Conservation (phyloP, 2,888 invertebrate species). For the Phengaris arion region DNA sequence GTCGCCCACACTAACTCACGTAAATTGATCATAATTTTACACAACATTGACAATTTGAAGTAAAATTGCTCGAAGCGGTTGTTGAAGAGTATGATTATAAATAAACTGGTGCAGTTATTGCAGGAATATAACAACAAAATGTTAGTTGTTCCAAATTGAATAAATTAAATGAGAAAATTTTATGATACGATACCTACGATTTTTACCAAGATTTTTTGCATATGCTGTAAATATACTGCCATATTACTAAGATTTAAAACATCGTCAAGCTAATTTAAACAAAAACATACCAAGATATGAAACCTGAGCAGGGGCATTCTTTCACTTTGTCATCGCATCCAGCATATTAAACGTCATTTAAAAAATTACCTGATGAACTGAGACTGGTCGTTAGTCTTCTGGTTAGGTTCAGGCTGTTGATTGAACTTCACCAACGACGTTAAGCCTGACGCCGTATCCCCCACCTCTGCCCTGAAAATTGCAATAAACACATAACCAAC, state of each 20-base stretch:
- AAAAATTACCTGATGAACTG: constrained; percentile 49
- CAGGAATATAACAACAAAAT: neutral
- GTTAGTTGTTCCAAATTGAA: too few species aligned
- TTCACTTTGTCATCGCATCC: too few species aligned
- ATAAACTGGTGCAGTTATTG: neutral
- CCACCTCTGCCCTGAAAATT: constrained; percentile 60
- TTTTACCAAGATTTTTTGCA: neutral
- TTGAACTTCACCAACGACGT: constrained; percentile 48
- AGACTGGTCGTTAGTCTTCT: constrained; percentile 46
- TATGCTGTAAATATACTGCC: neutral
- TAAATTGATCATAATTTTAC: neutral
- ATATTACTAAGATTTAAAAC: neutral
- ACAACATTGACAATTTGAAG: neutral
- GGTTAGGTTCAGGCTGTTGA: constrained; percentile 43
- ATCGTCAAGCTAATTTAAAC: too few species aligned
- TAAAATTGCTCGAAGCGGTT: neutral
- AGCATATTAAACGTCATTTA: too few species aligned
- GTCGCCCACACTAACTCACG: neutral
- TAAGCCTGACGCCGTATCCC: constrained; percentile 51
- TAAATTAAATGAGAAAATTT: too few species aligned
- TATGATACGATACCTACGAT: neutral
- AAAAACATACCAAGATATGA: too few species aligned
- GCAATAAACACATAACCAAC: neutral
- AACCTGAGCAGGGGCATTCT: too few species aligned
- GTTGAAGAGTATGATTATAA: neutral